Evolutionary conservation across 2,888 invertebrate species (phyloP).

Genomic region (Ptychoptera contaminata): DNA sequence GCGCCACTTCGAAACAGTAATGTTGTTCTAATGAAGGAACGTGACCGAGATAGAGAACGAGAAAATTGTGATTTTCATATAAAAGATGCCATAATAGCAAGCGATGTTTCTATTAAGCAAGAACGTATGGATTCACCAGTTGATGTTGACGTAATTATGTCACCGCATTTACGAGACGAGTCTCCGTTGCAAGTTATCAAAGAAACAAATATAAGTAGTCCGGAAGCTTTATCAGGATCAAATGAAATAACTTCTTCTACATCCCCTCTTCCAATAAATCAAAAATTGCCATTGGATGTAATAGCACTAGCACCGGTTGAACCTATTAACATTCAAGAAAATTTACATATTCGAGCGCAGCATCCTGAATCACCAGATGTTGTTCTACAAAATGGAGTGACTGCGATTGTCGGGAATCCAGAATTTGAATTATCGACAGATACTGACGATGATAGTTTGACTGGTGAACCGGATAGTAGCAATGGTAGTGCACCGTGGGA

Average conservation of each 20-base stretch:
- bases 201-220: slow-evolving; percentile 14
- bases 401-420: slow-evolving; percentile 24
- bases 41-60: slow-evolving; percentile 7
- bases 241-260: slow-evolving; percentile 51
- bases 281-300: neutral
- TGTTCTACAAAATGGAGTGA: slow-evolving; percentile 8
- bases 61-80: neutral
- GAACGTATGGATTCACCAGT: no score
- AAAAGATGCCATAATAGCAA: no score
- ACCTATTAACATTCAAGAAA: neutral
- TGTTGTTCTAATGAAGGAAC: slow-evolving; percentile 22
- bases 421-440: slow-evolving; percentile 58
- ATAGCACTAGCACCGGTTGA: slow-evolving; percentile 7
- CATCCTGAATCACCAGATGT: slow-evolving; percentile 20
- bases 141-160: no score
- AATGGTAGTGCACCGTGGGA: slow-evolving; percentile 28
- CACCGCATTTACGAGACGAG: no score
- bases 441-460: slow-evolving; percentile 43
- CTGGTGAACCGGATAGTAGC: slow-evolving; percentile 30
- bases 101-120: no score
- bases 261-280: slow-evolving; percentile 34
- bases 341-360: slow-evolving; percentile 22
- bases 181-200: neutral
- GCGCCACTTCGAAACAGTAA: slow-evolving; percentile 23
- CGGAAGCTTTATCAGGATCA: slow-evolving; percentile 39